Conservation (phyloP, 1,140 invertebrate genomes). For the Drosophila paulistorum region DNA sequence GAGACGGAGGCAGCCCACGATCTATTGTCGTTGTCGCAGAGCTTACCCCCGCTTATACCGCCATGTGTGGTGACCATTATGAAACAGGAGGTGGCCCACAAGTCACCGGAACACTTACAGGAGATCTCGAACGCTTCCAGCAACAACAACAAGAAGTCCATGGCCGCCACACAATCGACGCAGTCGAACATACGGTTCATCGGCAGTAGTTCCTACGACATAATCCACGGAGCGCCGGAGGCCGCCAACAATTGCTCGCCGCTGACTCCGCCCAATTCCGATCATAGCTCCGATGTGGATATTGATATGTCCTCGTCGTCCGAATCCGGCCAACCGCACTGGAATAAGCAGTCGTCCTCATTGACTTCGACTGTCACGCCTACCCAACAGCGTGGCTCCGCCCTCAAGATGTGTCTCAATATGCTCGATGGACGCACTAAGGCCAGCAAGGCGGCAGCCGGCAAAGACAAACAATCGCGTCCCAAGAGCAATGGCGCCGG, state of each 20-base stretch:
- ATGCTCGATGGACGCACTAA: conserved; percentile 80
- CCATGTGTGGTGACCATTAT: conserved; percentile 86
- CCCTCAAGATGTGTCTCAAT: conserved; percentile 68
- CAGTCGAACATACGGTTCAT: conserved; percentile 76
- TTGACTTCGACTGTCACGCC: conserved; percentile 19
- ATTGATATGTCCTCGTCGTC: conserved; percentile 82
- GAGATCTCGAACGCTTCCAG: conserved; percentile 77
- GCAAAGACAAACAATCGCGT: conserved; percentile 54
- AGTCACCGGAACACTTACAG: conserved; percentile 62
- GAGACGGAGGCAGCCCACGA: conserved; percentile 94
- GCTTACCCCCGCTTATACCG: conserved; percentile 89
- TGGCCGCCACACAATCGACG: conserved; percentile 14
- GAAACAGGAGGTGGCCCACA: conserved; percentile 74
- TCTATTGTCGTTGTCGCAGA: conserved; percentile 91
- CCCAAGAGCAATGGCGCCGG: conserved; percentile 40
- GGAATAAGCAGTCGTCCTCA: conserved; percentile 44
- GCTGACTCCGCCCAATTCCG: conserved; percentile 88
- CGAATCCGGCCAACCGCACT: conserved; percentile 82
- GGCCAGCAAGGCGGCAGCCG: conserved; percentile 75
- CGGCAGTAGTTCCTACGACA: conserved; percentile 71
- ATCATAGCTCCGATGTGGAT: conserved; percentile 89
- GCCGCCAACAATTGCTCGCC: conserved; percentile 83
- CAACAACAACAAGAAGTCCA: conserved; percentile 30
- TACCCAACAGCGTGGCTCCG: conserved; percentile 55
- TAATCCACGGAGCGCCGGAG: conserved; percentile 53